Evolutionary conservation across 2,797 vertebrate species (phyloP).

Genomic region (Chanos chanos): DNA sequence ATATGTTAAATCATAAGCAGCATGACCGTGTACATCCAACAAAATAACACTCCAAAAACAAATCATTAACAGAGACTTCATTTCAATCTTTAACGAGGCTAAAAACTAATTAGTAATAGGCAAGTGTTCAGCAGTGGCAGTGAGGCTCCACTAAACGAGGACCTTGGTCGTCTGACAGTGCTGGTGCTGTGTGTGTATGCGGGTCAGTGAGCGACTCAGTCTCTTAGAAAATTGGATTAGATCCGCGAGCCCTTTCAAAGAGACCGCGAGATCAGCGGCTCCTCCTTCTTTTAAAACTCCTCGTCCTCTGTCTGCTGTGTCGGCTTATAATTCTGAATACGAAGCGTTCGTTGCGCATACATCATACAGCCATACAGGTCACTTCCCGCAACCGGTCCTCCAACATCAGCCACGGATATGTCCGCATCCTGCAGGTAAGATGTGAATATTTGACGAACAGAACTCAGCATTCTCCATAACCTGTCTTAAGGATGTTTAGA

Average conservation of each 20-base stretch:
- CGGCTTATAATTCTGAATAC: no score
- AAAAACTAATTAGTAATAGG: no score
- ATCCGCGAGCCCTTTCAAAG: constrained; percentile 45
- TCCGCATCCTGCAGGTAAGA: constrained; percentile 65
- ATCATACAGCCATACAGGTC: background rate
- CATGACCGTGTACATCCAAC: no score
- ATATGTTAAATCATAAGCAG: no score
- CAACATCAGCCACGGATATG: constrained; percentile 30
- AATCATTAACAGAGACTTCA: no score
- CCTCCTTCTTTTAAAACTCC: constrained; percentile 27
- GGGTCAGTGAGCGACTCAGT: constrained; percentile 52
- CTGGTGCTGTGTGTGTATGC: constrained; percentile 25
- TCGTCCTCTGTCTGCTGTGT: no score
- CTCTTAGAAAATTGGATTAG: constrained; percentile 61
- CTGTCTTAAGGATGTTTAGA: no score
- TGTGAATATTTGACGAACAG: background rate
- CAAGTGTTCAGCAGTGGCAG: background rate
- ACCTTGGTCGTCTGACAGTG: constrained; percentile 37
- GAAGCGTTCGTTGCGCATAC: no score
- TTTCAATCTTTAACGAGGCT: no score
- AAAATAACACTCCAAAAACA: no score
- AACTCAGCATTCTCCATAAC: background rate
- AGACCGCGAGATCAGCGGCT: constrained; percentile 29
- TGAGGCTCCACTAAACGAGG: background rate
- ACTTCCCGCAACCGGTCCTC: background rate